Base-by-base conservation (phyloP, 2,888 invertebrate species). In the Teleiodes luculella region DNA sequence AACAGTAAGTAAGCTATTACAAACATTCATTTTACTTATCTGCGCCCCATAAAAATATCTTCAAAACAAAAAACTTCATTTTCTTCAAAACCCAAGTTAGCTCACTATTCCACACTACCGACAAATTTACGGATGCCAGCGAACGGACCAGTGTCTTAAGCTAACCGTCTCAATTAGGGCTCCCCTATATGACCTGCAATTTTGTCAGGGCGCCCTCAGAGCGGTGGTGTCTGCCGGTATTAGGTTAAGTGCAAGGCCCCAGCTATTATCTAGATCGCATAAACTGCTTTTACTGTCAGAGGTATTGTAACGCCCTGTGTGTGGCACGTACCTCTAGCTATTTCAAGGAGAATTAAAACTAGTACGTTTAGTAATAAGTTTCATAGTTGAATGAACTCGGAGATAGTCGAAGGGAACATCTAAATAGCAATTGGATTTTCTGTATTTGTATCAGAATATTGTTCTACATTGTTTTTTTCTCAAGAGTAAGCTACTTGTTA, bases 121-220 rank as follows among this genome's bases (percentile, higher is more conserved):
- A 28, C 28, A 24, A 43, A 43, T 88, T 87, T 86, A 79, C 81
- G 77, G 80, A 81, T 77, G 78, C 77, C 84, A 79, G 79, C 74
- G 78, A 77, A 80, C 79, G 76, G 80, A 78, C 80, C 84, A 83
- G 80, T 80, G 79, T 81, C 81, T 82, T 72, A 76, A 74, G 76
- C 80, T 83, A 84, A 86, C 87, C 83, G 85, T 86, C 88, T 87
- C 88, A 88, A 87, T 88, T 88, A 88, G 87, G 78, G 79, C 76
- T 76, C 76, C 72, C 78, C 81, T 82, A 79, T 84, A 85, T 85
- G 87, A 87, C 86, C 86, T 77, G 82, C 78, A 85, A 86, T 87
- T 86, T 84, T 72, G 83, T 76, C 80, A 77, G 83, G 79, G 73
- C 63, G 69, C 65, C 63, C 65, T 64, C 57, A 76, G 78, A 82